phyloP scores from a whole-genome alignment of 30 jellyfish, hydroid and myxozoan genomes.

The Rhopilema esculentum region DNA sequence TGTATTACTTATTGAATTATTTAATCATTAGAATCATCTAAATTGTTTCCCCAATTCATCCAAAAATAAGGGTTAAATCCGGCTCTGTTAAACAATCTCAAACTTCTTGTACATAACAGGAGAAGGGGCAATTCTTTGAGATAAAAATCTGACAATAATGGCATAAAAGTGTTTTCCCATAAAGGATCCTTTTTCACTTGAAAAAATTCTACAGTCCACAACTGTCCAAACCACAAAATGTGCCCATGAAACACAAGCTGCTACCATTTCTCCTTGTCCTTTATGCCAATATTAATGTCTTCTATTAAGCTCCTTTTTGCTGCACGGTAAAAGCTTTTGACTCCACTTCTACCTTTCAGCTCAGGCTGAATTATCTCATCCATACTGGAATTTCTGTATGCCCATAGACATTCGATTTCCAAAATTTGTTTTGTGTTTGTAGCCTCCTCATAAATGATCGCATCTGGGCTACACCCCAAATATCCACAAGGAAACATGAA shows the following conservation, averaged over 20 bases:
- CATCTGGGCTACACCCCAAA: conserved; percentile 57
- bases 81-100: too few species aligned
- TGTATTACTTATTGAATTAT: too few species aligned
- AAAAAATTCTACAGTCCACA: neutral
- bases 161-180: neutral
- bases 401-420: conserved; percentile 58
- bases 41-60: too few species aligned
- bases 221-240: conserved; percentile 26
- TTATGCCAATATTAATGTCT: conserved; percentile 23
- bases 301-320: conserved; percentile 9
- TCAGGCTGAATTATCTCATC: conserved; percentile 1
- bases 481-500: conserved; percentile 49
- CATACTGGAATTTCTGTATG: conserved; percentile 3
- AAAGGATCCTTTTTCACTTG: neutral
- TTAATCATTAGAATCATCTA: too few species aligned
- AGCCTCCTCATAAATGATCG: conserved; percentile 33
- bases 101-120: too few species aligned
- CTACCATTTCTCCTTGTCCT: conserved; percentile 39
- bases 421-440: conserved; percentile 24
- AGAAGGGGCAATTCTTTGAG: too few species aligned
- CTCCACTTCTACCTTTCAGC: neutral
- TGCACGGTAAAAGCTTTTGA: neutral
- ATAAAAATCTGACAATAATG: too few species aligned
- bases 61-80: too few species aligned
- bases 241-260: conserved; percentile 1